Evolutionary conservation across 2,113 vertebrate species (phyloP).

Genomic region (Antechinus stuartii): DNA sequence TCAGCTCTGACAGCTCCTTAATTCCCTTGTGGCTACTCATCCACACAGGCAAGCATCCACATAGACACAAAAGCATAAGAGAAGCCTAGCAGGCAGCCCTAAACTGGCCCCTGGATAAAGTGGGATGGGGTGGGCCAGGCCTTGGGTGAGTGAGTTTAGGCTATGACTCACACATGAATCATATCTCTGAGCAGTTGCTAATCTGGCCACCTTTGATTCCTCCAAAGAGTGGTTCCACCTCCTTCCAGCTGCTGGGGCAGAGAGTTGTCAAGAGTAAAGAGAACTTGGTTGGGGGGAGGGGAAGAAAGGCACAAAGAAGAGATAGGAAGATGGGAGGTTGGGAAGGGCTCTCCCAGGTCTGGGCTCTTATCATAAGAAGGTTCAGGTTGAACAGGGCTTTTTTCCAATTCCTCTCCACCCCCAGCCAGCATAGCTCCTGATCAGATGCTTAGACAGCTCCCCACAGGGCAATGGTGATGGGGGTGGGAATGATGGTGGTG

Average conservation of each 20-base stretch:
- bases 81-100: background rate
- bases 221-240: constrained; percentile 5
- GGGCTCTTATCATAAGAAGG: background rate
- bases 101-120: background rate
- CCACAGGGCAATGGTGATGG: background rate
- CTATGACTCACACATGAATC: background rate
- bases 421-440: background rate
- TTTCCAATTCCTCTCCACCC: background rate
- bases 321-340: background rate
- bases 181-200: background rate
- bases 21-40: background rate
- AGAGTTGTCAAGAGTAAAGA: background rate
- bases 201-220: background rate
- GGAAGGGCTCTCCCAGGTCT: background rate
- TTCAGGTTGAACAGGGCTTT: background rate
- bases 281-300: background rate
- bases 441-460: background rate
- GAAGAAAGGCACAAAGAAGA: background rate
- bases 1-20: background rate
- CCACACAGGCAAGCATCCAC: background rate
- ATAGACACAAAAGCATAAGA: background rate
- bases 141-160: background rate
- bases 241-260: constrained; percentile 4
- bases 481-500: background rate
- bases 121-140: background rate